Conservation (phyloP, 2,888 invertebrate species). For the Doris montereyensis region DNA sequence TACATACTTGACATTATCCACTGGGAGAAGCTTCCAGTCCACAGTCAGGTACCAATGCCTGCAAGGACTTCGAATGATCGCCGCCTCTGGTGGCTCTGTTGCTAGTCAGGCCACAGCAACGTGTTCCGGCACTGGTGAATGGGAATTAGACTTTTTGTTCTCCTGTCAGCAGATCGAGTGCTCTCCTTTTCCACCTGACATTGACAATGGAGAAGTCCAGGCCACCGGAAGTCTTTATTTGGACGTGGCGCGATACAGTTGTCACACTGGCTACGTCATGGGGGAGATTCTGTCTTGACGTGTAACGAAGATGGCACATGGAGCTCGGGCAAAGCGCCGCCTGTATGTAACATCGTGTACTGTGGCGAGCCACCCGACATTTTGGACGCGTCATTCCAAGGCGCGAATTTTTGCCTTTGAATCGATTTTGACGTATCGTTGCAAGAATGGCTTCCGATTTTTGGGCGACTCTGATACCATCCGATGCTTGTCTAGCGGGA, state of each 20-base stretch:
- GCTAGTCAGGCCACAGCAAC: slow-evolving; percentile 29
- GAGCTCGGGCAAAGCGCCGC: slow-evolving; percentile 33
- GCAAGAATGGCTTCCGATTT: no score
- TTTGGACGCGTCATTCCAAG: slow-evolving; percentile 31
- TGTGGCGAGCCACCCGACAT: slow-evolving; percentile 26
- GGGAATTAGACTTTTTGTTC: slow-evolving; percentile 54
- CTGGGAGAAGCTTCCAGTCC: slow-evolving; percentile 1
- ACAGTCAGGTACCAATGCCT: slow-evolving; percentile 33
- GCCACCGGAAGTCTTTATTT: slow-evolving; percentile 23
- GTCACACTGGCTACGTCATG: slow-evolving; percentile 36
- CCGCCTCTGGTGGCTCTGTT: no score
- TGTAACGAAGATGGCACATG: slow-evolving; percentile 36
- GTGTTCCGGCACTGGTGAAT: slow-evolving; percentile 49
- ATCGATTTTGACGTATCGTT: no score
- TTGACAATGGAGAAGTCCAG: not conserved
- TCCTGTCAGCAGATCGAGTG: slow-evolving; percentile 54
- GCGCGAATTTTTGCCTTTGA: no score
- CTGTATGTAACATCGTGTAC: slow-evolving; percentile 42
- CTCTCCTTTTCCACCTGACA: slow-evolving; percentile 22
- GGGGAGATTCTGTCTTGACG: not conserved
- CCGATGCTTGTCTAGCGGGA: slow-evolving; percentile 52
- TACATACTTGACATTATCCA: slow-evolving; percentile 10
- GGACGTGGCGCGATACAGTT: no score
- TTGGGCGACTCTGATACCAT: slow-evolving; percentile 44
- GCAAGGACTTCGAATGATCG: slow-evolving; percentile 32